Conservation (phyloP, 2,888 invertebrate species). For the Calameuta idolon region DNA sequence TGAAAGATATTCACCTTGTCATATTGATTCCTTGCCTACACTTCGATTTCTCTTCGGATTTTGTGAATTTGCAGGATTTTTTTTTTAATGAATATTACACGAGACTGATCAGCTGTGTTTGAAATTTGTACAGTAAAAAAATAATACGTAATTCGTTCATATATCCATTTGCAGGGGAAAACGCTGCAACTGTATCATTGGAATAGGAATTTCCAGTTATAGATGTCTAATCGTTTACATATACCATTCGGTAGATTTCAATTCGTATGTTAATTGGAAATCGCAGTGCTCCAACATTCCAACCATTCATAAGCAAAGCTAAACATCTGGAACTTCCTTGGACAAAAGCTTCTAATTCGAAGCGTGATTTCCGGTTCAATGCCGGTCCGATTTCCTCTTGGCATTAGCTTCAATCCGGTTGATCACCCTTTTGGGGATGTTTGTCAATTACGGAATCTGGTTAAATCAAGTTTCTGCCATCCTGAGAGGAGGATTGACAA, state of each 20-base stretch:
- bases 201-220: neutral
- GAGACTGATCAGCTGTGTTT: neutral
- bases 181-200: neutral
- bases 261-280: neutral
- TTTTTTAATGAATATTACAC: neutral
- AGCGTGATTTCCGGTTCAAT: conserved; percentile 15
- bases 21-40: neutral
- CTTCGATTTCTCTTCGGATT: neutral
- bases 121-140: neutral
- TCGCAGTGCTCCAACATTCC: neutral
- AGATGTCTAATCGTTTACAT: neutral
- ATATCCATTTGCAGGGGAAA: neutral
- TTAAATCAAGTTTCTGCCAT: neutral
- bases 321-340: conserved; percentile 23
- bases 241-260: neutral
- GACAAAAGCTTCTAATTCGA: conserved; percentile 51
- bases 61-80: neutral
- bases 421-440: neutral
- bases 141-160: neutral
- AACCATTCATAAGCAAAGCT: conserved; percentile 46
- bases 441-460: neutral
- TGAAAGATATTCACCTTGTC: neutral
- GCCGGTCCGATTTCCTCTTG: conserved; percentile 23
- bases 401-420: neutral
- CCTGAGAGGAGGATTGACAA: neutral